Percentiles rank a stretch among this genome's conserved stretches.
phyloP scores from a whole-genome alignment of 2,113 vertebrate genomes.

The Rhinichthys klamathensis region DNA sequence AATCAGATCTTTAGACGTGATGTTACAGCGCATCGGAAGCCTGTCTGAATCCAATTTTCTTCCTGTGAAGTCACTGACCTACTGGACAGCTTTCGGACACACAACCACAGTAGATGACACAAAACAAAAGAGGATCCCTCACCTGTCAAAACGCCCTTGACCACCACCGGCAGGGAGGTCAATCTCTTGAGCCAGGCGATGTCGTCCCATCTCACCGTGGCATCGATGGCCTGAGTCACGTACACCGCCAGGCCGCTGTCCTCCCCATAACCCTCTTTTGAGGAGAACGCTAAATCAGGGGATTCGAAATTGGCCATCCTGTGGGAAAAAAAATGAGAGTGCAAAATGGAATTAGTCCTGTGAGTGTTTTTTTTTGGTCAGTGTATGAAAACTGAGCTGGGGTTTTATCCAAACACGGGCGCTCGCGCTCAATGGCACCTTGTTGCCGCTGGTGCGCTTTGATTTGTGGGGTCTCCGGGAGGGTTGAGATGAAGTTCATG shows the following conservation, averaged over 20 bases:
- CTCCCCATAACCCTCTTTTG: constrained; percentile 80
- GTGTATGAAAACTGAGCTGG: constrained; percentile 59
- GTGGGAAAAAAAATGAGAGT: constrained; percentile 38
- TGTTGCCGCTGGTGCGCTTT: constrained; percentile 78
- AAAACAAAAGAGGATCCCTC: neutral
- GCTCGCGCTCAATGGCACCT: constrained; percentile 78
- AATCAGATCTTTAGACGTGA: neutral
- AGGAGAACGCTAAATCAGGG: constrained; percentile 83
- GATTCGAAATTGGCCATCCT: constrained; percentile 92
- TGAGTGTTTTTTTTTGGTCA: constrained; percentile 76
- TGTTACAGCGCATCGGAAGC: neutral
- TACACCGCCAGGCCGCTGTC: constrained; percentile 90
- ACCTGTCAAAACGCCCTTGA: constrained; percentile 91
- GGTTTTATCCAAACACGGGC: constrained; percentile 42
- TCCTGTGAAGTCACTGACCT: neutral
- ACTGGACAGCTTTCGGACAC: neutral
- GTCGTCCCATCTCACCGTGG: constrained; percentile 86
- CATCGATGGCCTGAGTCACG: constrained; percentile 86
- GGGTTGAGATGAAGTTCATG: constrained; percentile 44
- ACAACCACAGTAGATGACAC: neutral
- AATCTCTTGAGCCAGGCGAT: constrained; percentile 86
- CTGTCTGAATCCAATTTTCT: neutral
- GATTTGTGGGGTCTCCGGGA: constrained; percentile 69
- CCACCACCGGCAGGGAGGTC: constrained; percentile 85
- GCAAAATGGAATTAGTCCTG: constrained; percentile 49